Evolutionary conservation across 2,113 vertebrate species (phyloP), one percentile per base, ranked within the genome.

Genomic region (Hemibagrus wyckioides): DNA sequence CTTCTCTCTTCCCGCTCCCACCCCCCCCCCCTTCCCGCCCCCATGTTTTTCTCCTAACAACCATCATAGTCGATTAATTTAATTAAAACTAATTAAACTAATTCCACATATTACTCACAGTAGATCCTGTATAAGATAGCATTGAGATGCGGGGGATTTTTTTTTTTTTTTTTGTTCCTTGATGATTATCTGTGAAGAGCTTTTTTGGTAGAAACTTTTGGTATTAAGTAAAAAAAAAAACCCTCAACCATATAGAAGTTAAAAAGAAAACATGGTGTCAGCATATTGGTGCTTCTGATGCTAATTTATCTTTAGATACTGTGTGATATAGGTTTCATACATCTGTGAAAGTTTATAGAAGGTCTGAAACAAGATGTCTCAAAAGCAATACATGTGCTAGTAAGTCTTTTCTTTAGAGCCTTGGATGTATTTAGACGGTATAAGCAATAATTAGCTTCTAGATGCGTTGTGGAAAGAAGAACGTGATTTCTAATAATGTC

Each of bases 81-180:
- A 96, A 96, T 96, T 95, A 95, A 94, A 95, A 94, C 93, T 94
- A 96, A 94, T 94, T 92, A 94, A 95, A 94, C 93, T 94, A 96
- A 94, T 94, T 92, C 91, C 92, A 93, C 92, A 73, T 94, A 94
- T 95, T 95, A 94, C 93, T 95, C 91, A 91, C 89, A 93, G 88
- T 90, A 93, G 95, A 96, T 96, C 84, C 67, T 59, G 84, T 86
- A 88, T 86, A 63, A 87, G 94, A 95, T 96, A 94, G 33, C 11
- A 5, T 88, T 89, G 88, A 93, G 91, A 92, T 93, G 91, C 92
- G 88, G 90, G 92, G 88, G 90, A 91, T 21, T 44, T 73, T 91
- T 92, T 90, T 90, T 61, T 33, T 92, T 48, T 75, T 93, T 91
- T 92, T 90, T 89, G 61, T 92, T 93, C 86, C 44, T 90, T 0